These are phyloP conservation scores for Chlorocebus sabaeus DNA, from an alignment of 2,113 vertebrate species.

Conservation along the genomic window DNA sequence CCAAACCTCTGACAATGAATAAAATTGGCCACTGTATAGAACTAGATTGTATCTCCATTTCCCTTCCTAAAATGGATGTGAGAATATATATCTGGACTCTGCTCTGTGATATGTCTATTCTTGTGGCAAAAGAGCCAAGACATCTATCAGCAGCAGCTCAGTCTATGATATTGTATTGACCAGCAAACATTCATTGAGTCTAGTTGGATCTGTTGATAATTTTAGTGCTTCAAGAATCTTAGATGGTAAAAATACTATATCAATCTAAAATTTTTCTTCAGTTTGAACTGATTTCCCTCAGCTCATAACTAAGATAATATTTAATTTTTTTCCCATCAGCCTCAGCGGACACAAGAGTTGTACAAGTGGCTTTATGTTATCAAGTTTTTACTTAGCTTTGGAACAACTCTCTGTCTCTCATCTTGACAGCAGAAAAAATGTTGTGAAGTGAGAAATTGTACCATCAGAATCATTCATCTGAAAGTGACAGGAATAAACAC, in stretches of 20 bases:
- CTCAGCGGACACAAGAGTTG: background rate
- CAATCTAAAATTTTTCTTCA: background rate
- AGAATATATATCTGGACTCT: background rate
- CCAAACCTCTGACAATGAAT: background rate
- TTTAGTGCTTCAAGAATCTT: background rate
- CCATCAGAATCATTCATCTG: background rate
- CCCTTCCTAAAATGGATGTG: background rate
- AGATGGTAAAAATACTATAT: background rate
- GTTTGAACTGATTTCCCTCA: background rate
- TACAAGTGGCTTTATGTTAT: background rate
- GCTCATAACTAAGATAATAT: background rate
- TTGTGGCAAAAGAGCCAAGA: background rate
- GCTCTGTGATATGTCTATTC: background rate
- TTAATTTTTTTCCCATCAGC: background rate
- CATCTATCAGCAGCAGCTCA: too few species aligned
- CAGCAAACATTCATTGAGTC: background rate
- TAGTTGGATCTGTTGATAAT: background rate
- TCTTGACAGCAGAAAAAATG: background rate
- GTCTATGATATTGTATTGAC: rapidly evolving
- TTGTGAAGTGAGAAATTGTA: background rate
- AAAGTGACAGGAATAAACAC: background rate
- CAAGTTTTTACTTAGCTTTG: background rate
- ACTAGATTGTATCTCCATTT: background rate
- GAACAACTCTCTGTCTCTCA: background rate
- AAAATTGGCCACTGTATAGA: background rate